Evolutionary conservation across 2,888 invertebrate species (phyloP).

Genomic region (Colletes collaris): DNA sequence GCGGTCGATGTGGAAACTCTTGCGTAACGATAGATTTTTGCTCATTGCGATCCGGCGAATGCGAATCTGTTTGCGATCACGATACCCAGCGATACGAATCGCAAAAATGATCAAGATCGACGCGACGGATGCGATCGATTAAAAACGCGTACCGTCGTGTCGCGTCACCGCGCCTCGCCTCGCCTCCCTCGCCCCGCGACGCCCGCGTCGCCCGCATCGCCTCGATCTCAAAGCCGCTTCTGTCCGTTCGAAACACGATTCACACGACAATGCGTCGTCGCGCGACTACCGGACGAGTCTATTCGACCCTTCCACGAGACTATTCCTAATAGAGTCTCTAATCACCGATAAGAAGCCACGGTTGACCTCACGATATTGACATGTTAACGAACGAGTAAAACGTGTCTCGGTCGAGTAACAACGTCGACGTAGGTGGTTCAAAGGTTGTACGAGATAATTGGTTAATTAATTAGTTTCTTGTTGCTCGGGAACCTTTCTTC

Average conservation of each 20-base stretch:
- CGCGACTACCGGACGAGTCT: not conserved
- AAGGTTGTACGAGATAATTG: constrained; percentile 73
- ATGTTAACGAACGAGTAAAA: constrained; percentile 73
- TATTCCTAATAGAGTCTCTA: constrained; percentile 54
- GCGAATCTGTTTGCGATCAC: too few relatives aligned
- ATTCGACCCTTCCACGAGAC: constrained; percentile 21
- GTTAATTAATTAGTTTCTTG: constrained; percentile 71
- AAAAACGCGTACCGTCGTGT: too few relatives aligned
- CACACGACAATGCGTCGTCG: not conserved
- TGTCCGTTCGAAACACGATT: not conserved
- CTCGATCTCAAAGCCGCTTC: not conserved
- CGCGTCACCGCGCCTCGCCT: too few relatives aligned
- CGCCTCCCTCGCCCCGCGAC: too few relatives aligned
- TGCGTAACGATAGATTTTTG: constrained; percentile 13
- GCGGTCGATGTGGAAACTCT: constrained; percentile 21
- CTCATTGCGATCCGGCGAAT: not conserved
- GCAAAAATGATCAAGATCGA: not conserved
- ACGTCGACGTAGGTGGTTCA: constrained; percentile 62
- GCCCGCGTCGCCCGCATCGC: too few relatives aligned
- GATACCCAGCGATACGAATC: too few relatives aligned
- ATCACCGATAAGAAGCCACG: constrained; percentile 69
- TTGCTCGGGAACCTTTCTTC: not conserved
- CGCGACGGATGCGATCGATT: not conserved
- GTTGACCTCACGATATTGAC: constrained; percentile 78
- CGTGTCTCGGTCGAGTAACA: constrained; percentile 6